Base-by-base conservation (phyloP, 2,113 vertebrate genomes). In the cattle (Bos taurus) region DNA sequence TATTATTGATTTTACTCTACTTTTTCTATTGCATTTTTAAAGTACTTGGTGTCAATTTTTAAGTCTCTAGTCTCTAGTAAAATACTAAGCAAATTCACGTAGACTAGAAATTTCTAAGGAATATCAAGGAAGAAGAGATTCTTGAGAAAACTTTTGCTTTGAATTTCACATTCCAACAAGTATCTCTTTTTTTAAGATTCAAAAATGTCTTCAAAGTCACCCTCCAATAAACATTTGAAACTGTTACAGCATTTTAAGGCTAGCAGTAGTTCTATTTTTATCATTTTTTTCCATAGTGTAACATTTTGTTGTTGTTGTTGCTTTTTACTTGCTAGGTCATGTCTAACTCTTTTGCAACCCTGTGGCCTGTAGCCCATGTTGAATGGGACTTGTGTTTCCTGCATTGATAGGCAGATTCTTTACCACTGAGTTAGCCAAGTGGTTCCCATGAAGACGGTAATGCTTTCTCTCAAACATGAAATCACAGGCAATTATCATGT, bases 1-100 rank as follows among this genome's bases (percentile, higher is more conserved):
- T 95, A 97, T 56, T 98, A 99, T 99, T 99, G 99, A 99, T 99
- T 99, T 99, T 98, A 97, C 50, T 98, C 85, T 94, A 97, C 30
- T 95, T 98, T 98, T 98, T 98, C 96, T 96, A 95, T 97, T 96
- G 40, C 50, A 97, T 98, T 99, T 98, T 98, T 98, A 98, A 99
- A 98, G 71, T 25, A 95, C 94, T 98, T 97, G 52, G 81, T 97
- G 95, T 98, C 97, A 96, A 93, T 97, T 97, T 98, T 98, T 95
- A 97, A 98, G 95, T 97, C 96, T 98, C 88, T 89, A 90, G 96
- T 99, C 94, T 97, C 28, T 40, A 97, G 87, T 90, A 98, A 98
- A 98, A 98, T 91, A 54, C 57, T 97, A 98, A 98, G 67, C 3
- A 85, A 98, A 98, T 92, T 52, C 40, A 92, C 0, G 2, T 95